Evolutionary conservation across 1,140 invertebrate species (phyloP).

Genomic region (Bemisia tabaci): DNA sequence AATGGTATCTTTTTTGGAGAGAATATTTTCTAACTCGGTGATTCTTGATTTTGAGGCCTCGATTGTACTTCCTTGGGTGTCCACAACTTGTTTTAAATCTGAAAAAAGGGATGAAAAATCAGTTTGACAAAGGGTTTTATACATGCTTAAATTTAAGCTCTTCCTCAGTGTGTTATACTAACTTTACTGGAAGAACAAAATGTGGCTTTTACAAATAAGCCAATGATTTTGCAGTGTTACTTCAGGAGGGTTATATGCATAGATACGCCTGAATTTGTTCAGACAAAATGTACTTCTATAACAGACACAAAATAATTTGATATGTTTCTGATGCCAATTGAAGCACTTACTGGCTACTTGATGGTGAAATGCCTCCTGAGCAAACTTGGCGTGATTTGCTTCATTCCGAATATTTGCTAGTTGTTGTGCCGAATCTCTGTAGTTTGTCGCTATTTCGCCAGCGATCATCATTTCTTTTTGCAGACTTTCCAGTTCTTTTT

Average conservation of each 20-base stretch:
- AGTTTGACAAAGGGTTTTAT: too few species aligned
- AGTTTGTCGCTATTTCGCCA: constrained; percentile 28
- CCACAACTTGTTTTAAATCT: constrained; percentile 26
- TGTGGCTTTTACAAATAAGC: too few species aligned
- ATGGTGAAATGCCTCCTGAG: constrained; percentile 36
- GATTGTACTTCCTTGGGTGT: constrained; percentile 14
- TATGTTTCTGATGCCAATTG: too few species aligned
- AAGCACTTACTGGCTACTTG: constrained; percentile 39
- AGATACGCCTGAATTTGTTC: too few species aligned
- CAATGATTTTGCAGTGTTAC: too few species aligned
- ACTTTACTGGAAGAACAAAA: too few species aligned
- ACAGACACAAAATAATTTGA: too few species aligned
- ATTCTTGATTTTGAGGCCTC: constrained; percentile 36
- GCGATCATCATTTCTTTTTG: constrained; percentile 31
- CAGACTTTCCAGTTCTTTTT: constrained; percentile 27
- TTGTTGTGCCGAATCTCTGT: constrained; percentile 20
- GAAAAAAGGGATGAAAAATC: constrained; percentile 35
- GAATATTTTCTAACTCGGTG: constrained; percentile 34
- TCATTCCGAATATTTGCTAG: constrained; percentile 13
- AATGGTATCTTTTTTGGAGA: constrained; percentile 34
- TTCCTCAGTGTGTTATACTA: too few species aligned
- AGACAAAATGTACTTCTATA: too few species aligned
- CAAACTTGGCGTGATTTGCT: background rate
- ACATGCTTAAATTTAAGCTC: too few species aligned
- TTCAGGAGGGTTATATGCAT: too few species aligned